Evolutionary conservation across 1,140 invertebrate species (phyloP), one percentile per base, ranked within the genome.

Genomic region (Xylocopa sonorina): DNA sequence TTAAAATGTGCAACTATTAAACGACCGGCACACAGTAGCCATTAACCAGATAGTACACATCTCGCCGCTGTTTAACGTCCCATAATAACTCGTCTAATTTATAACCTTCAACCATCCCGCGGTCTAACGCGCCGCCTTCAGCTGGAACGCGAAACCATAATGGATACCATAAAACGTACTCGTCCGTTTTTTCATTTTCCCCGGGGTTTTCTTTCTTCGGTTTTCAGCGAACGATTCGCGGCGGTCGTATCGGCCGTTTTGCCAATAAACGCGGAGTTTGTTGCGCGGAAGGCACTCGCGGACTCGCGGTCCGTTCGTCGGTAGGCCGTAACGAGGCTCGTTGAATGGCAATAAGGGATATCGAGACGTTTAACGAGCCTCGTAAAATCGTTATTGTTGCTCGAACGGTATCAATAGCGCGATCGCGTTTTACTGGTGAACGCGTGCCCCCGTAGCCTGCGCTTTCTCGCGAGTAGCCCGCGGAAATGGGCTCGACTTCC

Each of bases 321-420:
- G 32, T 14, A 29, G n/a, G 38, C 21, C 24, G n/a, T 48, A 66
- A 50, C 43, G 18, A 48, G 24, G 46, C 29, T 14, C 64, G 75
- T 34, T 34, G 64, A 69, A 24, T 24, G 41, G 55, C 53, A 29
- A 21, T 60, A 75, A 66, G 48, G 32, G 76, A 78, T 88, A 88
- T 88, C 84, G 85, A 81, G 77, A 84, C 75, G 76, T 78, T 88
- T 89, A 89, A 89, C 80, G 83, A 81, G 85, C 53, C 82, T 89
- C 82, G 73, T 88, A 89, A 88, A 89, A 62, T 14, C 48, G 62
- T 78, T 72, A 81, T 74, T 82, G 80, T 88, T 82, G 71, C 79
- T 80, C 38, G 80, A 85, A 85, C 80, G 48, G 72, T 62, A 53
- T 82, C 85, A 81, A 89, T 84, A 85, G 86, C 83, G 72, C 80